phyloP scores from a whole-genome alignment of 1,140 invertebrate genomes.

The Apis dorsata region DNA sequence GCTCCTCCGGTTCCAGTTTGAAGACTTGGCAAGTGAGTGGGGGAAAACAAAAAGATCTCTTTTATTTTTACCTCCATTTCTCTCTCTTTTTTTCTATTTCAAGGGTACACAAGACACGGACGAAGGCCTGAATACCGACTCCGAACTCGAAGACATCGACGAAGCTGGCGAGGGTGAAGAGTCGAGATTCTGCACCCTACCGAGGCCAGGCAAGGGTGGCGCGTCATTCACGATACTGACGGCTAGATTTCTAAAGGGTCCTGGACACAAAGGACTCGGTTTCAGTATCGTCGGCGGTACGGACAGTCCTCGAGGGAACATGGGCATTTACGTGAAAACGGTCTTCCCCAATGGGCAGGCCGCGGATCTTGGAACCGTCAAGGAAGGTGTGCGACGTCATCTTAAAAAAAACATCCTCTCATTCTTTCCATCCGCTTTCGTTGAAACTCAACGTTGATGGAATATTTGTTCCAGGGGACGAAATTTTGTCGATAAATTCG shows the following conservation, averaged over 20 bases:
- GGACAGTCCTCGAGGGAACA: conserved; percentile 92
- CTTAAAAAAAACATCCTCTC: neutral
- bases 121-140: conserved; percentile 76
- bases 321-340: conserved; percentile 96
- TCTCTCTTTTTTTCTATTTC: neutral
- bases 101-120: conserved; percentile 72
- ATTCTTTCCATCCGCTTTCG: no score
- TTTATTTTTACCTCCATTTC: neutral
- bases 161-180: conserved; percentile 74
- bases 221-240: conserved; percentile 80
- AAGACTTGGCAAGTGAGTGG: conserved; percentile 70
- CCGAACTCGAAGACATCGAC: conserved; percentile 77
- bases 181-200: conserved; percentile 79
- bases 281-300: conserved; percentile 95
- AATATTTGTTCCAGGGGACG: conserved; percentile 87
- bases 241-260: conserved; percentile 89
- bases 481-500: conserved; percentile 94
- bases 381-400: conserved; percentile 88
- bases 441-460: neutral
- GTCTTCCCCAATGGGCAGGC: conserved; percentile 94
- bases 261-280: conserved; percentile 91
- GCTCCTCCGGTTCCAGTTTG: conserved; percentile 58
- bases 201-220: conserved; percentile 76
- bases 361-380: conserved; percentile 88
- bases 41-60: neutral